Conservation (phyloP, 30 jellyfish, hydroid and myxozoan species). For the Aurelia aurita complex sp. Pacific region DNA sequence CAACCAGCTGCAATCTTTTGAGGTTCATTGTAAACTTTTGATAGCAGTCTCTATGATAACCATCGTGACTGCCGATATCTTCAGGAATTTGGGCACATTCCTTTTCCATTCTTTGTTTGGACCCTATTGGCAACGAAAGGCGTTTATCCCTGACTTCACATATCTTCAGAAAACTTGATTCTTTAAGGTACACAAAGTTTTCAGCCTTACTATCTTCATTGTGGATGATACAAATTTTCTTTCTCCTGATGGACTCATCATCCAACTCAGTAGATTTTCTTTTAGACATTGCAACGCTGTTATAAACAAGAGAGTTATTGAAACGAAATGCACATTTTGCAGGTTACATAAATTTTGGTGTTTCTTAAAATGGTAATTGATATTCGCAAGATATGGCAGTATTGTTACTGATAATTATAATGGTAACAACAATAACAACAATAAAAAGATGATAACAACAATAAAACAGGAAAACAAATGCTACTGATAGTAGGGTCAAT, state of each 20-base stretch:
- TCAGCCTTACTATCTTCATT: conserved; percentile 29
- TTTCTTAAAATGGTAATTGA: too few species aligned
- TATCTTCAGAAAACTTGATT: conserved; percentile 38
- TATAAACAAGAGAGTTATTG: conserved; percentile 1
- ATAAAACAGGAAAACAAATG: too few species aligned
- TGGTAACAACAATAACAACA: too few species aligned
- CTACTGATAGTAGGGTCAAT: too few species aligned
- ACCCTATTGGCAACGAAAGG: conserved; percentile 22
- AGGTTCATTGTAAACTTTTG: neutral
- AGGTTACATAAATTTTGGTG: too few species aligned
- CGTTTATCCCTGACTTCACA: conserved; percentile 41
- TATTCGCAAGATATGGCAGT: too few species aligned
- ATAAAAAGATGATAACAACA: too few species aligned
- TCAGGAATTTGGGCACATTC: conserved; percentile 49
- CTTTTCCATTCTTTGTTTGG: conserved; percentile 47
- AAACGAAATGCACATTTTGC: neutral
- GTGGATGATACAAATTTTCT: neutral
- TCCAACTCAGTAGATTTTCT: conserved; percentile 31
- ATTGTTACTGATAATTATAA: too few species aligned
- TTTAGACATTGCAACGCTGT: conserved; percentile 25
- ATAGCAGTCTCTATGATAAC: conserved; percentile 50
- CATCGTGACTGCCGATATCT: conserved; percentile 43
- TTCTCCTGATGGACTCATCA: conserved; percentile 25
- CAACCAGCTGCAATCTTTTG: neutral
- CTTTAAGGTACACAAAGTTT: conserved; percentile 38